Conservation (phyloP, 2,113 vertebrate genomes). For the Phyllostomus discolor region DNA sequence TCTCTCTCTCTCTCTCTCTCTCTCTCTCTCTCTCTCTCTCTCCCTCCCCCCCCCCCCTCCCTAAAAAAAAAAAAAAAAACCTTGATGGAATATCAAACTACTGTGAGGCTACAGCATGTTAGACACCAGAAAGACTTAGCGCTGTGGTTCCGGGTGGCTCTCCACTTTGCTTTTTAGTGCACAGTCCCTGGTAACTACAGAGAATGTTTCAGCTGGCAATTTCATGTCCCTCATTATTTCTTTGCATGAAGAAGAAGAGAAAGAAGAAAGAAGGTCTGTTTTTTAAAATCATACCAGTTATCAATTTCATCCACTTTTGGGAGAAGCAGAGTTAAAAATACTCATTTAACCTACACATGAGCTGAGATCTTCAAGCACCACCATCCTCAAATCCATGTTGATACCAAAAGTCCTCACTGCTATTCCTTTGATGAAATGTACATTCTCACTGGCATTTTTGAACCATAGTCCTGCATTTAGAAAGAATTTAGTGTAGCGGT, state of each 20-base stretch:
- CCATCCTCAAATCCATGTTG: not conserved
- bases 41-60: too few relatives aligned
- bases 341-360: not conserved
- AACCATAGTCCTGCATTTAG: not conserved
- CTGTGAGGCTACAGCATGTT: not conserved
- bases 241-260: not conserved
- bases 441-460: rapidly evolving
- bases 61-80: too few relatives aligned
- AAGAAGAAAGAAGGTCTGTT: not conserved
- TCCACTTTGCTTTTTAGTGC: not conserved
- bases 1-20: too few relatives aligned
- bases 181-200: not conserved
- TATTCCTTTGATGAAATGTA: not conserved
- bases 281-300: not conserved
- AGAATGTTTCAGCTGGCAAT: not conserved
- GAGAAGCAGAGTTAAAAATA: not conserved
- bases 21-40: too few relatives aligned
- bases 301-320: not conserved
- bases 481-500: not conserved
- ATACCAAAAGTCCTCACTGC: not conserved
- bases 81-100: not conserved
- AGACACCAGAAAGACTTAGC: not conserved
- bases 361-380: not conserved
- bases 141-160: not conserved
- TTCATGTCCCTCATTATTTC: not conserved